These are phyloP conservation scores for Chironomus tentans DNA, from an alignment of 2,888 invertebrate species.

Conservation along the genomic window DNA sequence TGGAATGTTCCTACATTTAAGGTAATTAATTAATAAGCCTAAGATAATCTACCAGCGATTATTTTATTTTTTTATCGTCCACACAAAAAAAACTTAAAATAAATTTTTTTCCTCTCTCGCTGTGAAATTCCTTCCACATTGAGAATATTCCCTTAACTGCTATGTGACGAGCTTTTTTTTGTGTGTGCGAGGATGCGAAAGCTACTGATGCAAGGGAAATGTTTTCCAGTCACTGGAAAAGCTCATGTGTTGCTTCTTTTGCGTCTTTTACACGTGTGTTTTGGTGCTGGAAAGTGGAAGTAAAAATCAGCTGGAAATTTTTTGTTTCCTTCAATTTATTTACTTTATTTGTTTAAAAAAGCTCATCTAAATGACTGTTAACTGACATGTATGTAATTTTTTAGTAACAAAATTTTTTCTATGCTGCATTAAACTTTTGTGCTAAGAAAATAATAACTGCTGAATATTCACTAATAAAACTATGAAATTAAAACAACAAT, in stretches of 20 bases:
- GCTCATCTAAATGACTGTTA: background rate
- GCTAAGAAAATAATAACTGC: too few relatives aligned
- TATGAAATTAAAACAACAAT: too few relatives aligned
- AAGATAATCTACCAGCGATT: slow-evolving; percentile 2
- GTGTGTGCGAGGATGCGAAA: background rate
- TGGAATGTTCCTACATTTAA: background rate
- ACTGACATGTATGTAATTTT: too few relatives aligned
- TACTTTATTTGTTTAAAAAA: background rate
- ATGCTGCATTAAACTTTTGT: too few relatives aligned
- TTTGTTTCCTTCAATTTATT: background rate
- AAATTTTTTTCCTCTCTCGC: background rate
- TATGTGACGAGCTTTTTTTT: too few relatives aligned
- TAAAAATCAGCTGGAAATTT: background rate
- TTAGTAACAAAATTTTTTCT: too few relatives aligned
- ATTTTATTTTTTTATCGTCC: background rate
- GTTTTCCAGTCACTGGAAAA: background rate
- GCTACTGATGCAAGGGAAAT: background rate
- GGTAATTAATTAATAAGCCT: background rate
- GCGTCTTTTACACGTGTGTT: background rate
- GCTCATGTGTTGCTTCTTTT: background rate
- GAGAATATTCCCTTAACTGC: background rate
- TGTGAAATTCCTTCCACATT: background rate
- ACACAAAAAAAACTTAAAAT: background rate
- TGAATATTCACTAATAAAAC: too few relatives aligned
- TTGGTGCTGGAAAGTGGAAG: background rate